Percentiles rank a stretch among this genome's conserved stretches.
These are phyloP conservation scores for Eupithecia dodoneata DNA, from an alignment of 2,888 invertebrate species.

Conservation along the genomic window DNA sequence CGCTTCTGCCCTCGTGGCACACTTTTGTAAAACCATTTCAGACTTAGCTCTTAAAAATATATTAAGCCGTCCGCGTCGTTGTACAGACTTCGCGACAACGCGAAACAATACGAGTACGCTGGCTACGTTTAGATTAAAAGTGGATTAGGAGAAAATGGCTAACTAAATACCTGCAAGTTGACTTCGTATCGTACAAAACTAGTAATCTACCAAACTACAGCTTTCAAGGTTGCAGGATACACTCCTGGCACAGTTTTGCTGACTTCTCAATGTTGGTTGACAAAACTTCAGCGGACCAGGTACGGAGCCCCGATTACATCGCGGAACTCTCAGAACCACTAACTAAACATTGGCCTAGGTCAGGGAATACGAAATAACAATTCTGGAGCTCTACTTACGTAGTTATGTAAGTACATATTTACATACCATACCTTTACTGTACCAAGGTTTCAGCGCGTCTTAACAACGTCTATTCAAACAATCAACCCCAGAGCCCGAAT, in stretches of 20 bases:
- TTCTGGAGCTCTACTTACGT: constrained; percentile 16
- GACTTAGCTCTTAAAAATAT: constrained; percentile 22
- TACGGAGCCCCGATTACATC: constrained; percentile 28
- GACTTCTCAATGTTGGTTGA: constrained; percentile 15
- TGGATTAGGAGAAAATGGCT: neutral
- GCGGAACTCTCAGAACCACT: constrained; percentile 37
- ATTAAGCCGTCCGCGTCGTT: neutral
- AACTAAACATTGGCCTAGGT: constrained; percentile 51
- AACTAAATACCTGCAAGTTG: neutral
- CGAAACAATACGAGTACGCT: neutral
- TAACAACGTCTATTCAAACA: constrained; percentile 18
- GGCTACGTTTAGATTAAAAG: neutral
- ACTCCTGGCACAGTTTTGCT: constrained; percentile 8
- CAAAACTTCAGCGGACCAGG: constrained; percentile 10
- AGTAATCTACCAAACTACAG: neutral
- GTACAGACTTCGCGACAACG: neutral
- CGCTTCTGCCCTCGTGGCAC: constrained; percentile 35
- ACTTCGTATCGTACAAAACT: neutral
- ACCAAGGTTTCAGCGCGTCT: constrained; percentile 15
- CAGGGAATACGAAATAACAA: constrained; percentile 30
- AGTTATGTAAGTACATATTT: constrained; percentile 10
- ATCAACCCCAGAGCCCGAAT: neutral
- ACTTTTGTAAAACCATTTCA: constrained; percentile 30
- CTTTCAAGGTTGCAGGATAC: constrained; percentile 9
- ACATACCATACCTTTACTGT: constrained; percentile 12